A percentile compares a stretch with the other conserved stretches of the same genome.
Conservation (phyloP, 1,140 invertebrate species). For the Chymomyza costata region DNA sequence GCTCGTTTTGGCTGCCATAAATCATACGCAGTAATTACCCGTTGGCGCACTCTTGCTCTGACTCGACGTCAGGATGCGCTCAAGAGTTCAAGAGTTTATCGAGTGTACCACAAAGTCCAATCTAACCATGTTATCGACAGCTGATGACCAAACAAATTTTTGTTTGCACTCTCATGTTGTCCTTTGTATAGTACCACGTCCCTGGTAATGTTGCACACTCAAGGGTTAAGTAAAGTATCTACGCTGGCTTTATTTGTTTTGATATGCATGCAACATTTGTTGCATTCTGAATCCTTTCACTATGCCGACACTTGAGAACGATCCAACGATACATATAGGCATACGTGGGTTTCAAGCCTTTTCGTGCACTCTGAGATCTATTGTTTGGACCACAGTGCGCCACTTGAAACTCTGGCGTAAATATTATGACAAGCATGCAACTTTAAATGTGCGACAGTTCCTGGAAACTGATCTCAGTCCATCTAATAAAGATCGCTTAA, state of each 20-base stretch:
- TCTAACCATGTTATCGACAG: too few species aligned
- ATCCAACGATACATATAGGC: too few species aligned
- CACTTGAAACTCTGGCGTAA: slow-evolving; percentile 15
- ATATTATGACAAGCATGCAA: slow-evolving; percentile 42
- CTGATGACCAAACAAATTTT: background rate
- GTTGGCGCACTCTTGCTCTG: slow-evolving; percentile 41
- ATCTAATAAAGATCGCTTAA: too few species aligned
- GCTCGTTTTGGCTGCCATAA: slow-evolving; percentile 37
- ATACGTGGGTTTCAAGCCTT: too few species aligned
- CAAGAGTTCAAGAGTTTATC: slow-evolving; percentile 60
- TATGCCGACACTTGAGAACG: slow-evolving; percentile 1
- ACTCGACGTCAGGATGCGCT: slow-evolving; percentile 42
- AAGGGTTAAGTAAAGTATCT: too few species aligned
- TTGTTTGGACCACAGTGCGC: too few species aligned
- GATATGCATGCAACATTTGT: slow-evolving; percentile 33
- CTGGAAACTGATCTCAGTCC: too few species aligned
- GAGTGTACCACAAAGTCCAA: too few species aligned
- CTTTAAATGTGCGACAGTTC: slow-evolving; percentile 42
- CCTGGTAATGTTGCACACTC: too few species aligned
- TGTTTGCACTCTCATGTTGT: too few species aligned
- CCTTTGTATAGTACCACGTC: too few species aligned
- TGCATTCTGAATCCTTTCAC: slow-evolving; percentile 33
- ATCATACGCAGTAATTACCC: slow-evolving; percentile 73
- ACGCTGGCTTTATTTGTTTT: slow-evolving; percentile 54
- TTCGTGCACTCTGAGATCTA: too few species aligned